Evolutionary conservation across 2,113 vertebrate genomes (phyloP).

Genomic region (Heterotilapia buettikoferi): DNA sequence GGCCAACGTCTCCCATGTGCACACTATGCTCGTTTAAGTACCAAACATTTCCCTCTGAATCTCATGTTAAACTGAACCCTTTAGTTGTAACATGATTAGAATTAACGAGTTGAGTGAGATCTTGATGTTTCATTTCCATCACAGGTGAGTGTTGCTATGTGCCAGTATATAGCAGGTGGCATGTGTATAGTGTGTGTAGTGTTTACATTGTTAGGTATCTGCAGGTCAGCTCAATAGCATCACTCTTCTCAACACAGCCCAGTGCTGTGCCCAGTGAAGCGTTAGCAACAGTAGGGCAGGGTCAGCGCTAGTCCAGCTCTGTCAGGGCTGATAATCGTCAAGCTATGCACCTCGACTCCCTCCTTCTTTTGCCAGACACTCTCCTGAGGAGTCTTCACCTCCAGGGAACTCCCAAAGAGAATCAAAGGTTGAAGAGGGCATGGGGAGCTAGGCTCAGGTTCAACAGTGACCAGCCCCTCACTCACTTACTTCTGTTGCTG

Average conservation of each 20-base stretch:
- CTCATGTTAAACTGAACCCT: neutral
- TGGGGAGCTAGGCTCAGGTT: constrained; percentile 28
- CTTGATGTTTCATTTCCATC: neutral
- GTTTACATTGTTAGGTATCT: constrained; percentile 26
- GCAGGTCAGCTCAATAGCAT: constrained; percentile 44
- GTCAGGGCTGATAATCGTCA: constrained; percentile 70
- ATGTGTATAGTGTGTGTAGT: constrained; percentile 9
- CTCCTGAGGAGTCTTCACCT: constrained; percentile 33
- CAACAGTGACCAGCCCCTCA: neutral
- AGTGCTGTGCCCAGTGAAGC: constrained; percentile 55
- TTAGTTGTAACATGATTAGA: neutral
- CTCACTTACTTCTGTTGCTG: constrained; percentile 27
- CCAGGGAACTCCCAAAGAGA: constrained; percentile 39
- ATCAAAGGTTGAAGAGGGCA: constrained; percentile 43
- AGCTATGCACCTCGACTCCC: constrained; percentile 32
- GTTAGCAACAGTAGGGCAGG: constrained; percentile 50
- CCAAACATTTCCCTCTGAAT: neutral
- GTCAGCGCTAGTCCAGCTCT: constrained; percentile 69
- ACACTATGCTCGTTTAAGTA: neutral
- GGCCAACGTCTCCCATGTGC: rapidly evolving
- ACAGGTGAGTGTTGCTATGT: neutral
- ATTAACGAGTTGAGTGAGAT: neutral
- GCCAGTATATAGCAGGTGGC: constrained; percentile 17
- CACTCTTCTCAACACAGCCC: constrained; percentile 25
- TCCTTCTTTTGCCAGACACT: constrained; percentile 27